These are phyloP conservation scores for Chromis chromis DNA, from an alignment of 2,797 vertebrate genomes.

Conservation along the genomic window DNA sequence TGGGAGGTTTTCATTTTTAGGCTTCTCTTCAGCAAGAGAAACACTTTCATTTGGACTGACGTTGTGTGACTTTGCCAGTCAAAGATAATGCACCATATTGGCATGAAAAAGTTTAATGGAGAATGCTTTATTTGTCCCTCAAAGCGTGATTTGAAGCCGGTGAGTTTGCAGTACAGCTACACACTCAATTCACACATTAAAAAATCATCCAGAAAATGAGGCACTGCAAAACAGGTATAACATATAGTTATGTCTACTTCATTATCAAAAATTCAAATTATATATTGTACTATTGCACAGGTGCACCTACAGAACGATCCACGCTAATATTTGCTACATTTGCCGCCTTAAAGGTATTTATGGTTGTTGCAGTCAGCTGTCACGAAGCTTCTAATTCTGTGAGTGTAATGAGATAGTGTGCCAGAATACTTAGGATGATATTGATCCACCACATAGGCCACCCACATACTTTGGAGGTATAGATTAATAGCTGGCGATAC, in stretches of 20 bases:
- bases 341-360: constrained; percentile 35
- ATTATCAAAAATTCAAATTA: background rate
- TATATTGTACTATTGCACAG: constrained; percentile 1
- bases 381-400: constrained; percentile 31
- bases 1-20: no score
- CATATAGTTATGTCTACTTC: background rate
- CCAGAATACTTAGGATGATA: constrained; percentile 40
- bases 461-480: constrained; percentile 4
- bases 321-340: constrained; percentile 1
- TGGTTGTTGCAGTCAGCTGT: constrained; percentile 45
- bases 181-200: background rate
- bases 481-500: background rate
- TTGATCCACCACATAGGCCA: constrained; percentile 35
- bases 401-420: constrained; percentile 42
- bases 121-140: background rate
- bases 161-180: background rate
- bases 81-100: no score
- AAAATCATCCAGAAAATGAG: background rate
- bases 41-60: background rate
- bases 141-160: background rate
- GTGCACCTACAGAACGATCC: background rate
- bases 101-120: background rate
- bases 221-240: background rate
- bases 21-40: background rate
- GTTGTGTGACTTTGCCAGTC: background rate